Base-by-base conservation (phyloP, 2,797 vertebrate species). In the Enteromius thamalakanensis region DNA sequence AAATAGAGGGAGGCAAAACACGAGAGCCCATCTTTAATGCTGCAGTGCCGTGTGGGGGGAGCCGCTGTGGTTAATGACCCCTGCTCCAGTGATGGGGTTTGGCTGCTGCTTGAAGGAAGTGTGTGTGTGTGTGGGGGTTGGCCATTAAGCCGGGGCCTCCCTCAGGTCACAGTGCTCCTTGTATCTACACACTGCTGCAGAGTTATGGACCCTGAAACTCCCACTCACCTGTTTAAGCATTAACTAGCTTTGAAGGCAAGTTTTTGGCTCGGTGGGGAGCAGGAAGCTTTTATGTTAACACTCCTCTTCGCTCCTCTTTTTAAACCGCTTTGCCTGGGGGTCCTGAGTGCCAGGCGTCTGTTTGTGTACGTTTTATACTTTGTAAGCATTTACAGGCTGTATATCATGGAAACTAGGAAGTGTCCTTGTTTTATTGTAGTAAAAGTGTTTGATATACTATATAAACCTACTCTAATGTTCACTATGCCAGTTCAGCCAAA, bases 141-240 rank as follows among this genome's bases (percentile, higher is more conserved):
- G 34, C 34, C 34, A 34, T 34, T 34, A 87, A 55, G n/a, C 74
- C 11, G 3, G 79, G 85, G 74, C 80, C 65, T 85, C 47, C 67
- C 68, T 83, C 74, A 69, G 84, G 77, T 51, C 21, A 49, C 37
- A 34, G 32, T 80, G 84, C 45, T 14, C 82, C 87, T 89, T 87
- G 87, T 83, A 86, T 87, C 76, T 75, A 29, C 84, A 91, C 26
- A 49, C 76, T 79, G 82, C 64, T 47, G 75, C 82, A 88, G 87
- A 91, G 87, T 90, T 85, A 89, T 80, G 83, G 87, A 71, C 80
- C 60, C 68, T 86, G 81, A 75, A 75, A 76, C 87, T 89, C 89
- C 89, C 32, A 45, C 89, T 92, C 85, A 93, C 91, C 90, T 93
- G 92, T 87, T 93, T 86, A 90, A 90, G 84, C 81, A 92, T 92